Base-by-base conservation (phyloP, 2,797 vertebrate species). In the Scleropages formosus region DNA sequence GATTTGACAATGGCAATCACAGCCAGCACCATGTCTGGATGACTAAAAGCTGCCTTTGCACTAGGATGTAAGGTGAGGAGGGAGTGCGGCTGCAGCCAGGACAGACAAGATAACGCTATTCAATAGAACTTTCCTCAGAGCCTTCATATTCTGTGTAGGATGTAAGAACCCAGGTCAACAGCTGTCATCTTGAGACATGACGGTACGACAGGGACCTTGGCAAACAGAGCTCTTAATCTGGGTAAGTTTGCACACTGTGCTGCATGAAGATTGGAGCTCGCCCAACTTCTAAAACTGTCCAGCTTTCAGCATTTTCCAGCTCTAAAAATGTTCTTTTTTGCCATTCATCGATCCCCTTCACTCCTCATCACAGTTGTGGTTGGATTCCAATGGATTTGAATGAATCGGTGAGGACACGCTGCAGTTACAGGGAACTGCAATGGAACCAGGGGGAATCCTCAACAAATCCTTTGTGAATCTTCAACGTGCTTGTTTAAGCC, bases 201-300 rank as follows among this genome's bases (percentile, higher is more conserved):
- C 67, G 69, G 67, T 22, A 46, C 22, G 65, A 67, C 44, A 22
- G 31, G 18, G 26, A 67, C 7, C 47, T 68, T 22, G 46, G 44
- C 20, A 53, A 53, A 70, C 47, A 27, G 47, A 56, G 22, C 49
- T 61, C 59, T 56, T 49, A 70, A 70, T 70, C 68, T 26, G 47
- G 53, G 12, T 3, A 15, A 47, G 20, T 51, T 24, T 20, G 22
- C 20, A 51, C 24, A 13, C n/a, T 22, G 68, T 70, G 51, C 12
- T 68, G 46, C 46, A 0, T 49, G n/a, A 68, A 47, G 39, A 68
- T 44, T 24, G 22, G 11, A 22, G 11, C 18, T 56, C 11, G 2
- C 53, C 18, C 53, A 56, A 18, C 66, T 68, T 68, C 39, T 24
- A 44, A 51, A 68, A 68, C 44, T 47, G 44, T 68, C 44, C 1